These are phyloP conservation scores for Anser brachyrhynchus DNA, from an alignment of 2,113 vertebrate species.

Conservation along the genomic window DNA sequence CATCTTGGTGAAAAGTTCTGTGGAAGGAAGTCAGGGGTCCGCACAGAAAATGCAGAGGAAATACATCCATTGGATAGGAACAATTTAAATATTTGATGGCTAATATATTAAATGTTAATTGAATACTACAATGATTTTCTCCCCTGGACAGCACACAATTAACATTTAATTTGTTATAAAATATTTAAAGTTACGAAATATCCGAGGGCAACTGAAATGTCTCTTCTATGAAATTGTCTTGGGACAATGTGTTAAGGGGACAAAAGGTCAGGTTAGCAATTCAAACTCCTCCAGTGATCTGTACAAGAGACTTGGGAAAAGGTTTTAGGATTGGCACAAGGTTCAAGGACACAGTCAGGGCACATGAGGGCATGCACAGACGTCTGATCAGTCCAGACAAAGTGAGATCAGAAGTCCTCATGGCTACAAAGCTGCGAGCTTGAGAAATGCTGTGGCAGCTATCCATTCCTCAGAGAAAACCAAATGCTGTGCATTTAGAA, in stretches of 20 bases:
- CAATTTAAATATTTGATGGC: conserved; percentile 83
- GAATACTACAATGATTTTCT: conserved; percentile 78
- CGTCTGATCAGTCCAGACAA: neutral
- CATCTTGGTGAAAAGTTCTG: neutral
- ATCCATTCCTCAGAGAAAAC: neutral
- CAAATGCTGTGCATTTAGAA: neutral
- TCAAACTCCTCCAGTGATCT: conserved; percentile 36
- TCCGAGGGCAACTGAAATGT: conserved; percentile 77
- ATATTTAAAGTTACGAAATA: conserved; percentile 84
- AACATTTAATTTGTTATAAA: conserved; percentile 85
- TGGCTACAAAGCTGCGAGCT: neutral
- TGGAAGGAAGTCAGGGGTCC: neutral
- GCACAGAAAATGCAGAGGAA: conserved; percentile 31
- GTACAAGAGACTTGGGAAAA: conserved; percentile 33
- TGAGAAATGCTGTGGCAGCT: neutral
- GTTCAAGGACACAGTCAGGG: neutral
- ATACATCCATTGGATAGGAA: conserved; percentile 64
- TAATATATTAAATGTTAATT: conserved; percentile 87
- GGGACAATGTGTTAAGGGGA: conserved; percentile 68
- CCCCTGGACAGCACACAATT: conserved; percentile 80
- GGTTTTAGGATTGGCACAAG: neutral
- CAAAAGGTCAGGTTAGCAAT: conserved; percentile 67
- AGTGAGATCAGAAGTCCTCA: neutral
- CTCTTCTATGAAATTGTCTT: conserved; percentile 65
- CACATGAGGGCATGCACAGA: neutral